Evolutionary conservation across 2,888 invertebrate genomes (phyloP), one percentile per base, ranked within the genome.

Genomic region (Furcula furcula): DNA sequence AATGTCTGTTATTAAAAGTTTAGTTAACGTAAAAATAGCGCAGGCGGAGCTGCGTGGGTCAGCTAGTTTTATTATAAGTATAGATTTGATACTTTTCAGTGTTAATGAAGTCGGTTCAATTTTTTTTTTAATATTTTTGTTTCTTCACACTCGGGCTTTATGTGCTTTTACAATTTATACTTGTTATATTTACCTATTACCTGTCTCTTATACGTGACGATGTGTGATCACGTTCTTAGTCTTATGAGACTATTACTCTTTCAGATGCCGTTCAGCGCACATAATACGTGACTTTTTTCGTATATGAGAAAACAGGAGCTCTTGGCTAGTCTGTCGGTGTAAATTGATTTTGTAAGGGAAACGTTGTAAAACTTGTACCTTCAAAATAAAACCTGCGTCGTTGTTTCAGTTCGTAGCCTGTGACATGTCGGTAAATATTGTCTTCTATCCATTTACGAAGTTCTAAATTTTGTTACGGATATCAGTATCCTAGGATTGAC

Each of bases 251-350:
- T 69, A 65, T 71, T 68, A 73, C 66, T 69, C 58, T 63, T 65
- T 63, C 61, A 67, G 60, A 67, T 59, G 63, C 62, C 58, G 62
- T 66, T 67, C 59, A 64, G 52, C 61, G 59, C 62, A 50, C 66
- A 69, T 79, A 76, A 75, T 74, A 83, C 82, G 82, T 82, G 82
- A 79, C 80, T 80, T 77, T 80, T 74, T 75, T 71, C 69, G 56
- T 51, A 57, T 67, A 71, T 71, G 65, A 69, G 67, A 70, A 64
- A 57, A 67, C 66, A 59, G 47, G 45, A 61, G 60, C 65, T 62
- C 52, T 55, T 56, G 55, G 55, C 63, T 76, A 69, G 69, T 72
- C 60, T 76, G 72, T 77, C 76, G 63, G 51, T 43, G 72, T 66
- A 83, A 83, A 83, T 83, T 81, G 80, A 79, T 81, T 81, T 80